Percentiles rank a stretch among this genome's conserved stretches.
Conservation (phyloP, 2,888 invertebrate genomes). For the Platynereis dumerilii region DNA sequence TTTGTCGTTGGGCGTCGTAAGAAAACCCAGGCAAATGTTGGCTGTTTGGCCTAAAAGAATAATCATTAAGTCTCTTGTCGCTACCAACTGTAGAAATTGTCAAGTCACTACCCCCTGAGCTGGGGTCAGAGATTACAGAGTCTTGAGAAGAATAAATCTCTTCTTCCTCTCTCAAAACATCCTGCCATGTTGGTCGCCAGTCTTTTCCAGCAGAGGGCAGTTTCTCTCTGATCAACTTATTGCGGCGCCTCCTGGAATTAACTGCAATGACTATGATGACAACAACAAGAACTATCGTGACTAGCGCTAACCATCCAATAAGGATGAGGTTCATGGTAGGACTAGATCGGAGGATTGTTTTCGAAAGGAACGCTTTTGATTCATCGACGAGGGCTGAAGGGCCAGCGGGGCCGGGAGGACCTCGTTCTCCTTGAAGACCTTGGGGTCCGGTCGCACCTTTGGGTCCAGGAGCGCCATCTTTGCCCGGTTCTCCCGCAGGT, state of each 20-base stretch:
- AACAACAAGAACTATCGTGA: constrained; percentile 7
- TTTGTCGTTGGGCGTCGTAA: neutral
- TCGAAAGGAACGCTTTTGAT: neutral
- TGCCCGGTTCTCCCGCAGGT: constrained; percentile 10
- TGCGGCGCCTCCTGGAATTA: neutral
- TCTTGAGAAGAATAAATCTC: neutral
- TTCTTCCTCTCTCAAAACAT: constrained; percentile 17
- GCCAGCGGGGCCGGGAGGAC: constrained; percentile 15
- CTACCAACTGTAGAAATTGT: neutral
- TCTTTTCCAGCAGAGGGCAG: constrained; percentile 22
- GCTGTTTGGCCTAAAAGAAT: constrained; percentile 3
- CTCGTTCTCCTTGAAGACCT: constrained; percentile 8
- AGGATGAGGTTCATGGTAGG: constrained; percentile 9
- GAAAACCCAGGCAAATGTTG: neutral
- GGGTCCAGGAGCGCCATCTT: neutral
- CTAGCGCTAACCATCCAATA: constrained; percentile 6
- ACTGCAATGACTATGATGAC: constrained; percentile 12
- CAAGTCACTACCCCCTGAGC: neutral
- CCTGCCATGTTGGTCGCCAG: constrained; percentile 21
- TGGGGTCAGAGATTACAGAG: neutral
- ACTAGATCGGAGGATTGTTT: neutral
- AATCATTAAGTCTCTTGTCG: neutral
- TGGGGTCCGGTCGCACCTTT: neutral
- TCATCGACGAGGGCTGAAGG: neutral
- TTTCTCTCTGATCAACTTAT: neutral